phyloP scores from a whole-genome alignment of 2,113 vertebrate genomes.

The Thunnus maccoyii region DNA sequence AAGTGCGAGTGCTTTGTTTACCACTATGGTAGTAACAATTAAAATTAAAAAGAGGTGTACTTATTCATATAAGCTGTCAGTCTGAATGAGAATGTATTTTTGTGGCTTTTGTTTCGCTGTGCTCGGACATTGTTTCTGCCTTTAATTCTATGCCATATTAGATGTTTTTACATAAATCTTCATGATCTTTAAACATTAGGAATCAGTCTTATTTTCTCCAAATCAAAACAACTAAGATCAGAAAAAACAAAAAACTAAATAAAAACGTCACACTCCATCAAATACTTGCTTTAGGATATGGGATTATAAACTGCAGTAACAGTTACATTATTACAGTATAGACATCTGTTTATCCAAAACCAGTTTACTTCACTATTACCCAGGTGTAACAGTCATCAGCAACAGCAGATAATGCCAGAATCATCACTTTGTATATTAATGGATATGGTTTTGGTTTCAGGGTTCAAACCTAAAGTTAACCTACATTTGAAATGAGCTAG shows the following conservation, averaged over 20 bases:
- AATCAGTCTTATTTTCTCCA: background rate
- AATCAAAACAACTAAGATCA: background rate
- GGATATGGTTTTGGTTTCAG: constrained; percentile 6
- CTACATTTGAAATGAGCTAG: background rate
- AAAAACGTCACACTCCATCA: too few species aligned
- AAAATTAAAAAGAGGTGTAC: background rate
- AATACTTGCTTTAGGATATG: too few species aligned
- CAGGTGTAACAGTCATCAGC: too few species aligned
- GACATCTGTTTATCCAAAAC: too few species aligned
- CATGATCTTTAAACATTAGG: too few species aligned
- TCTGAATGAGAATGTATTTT: background rate
- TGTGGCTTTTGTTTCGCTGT: background rate
- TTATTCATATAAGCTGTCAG: background rate
- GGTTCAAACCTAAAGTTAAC: background rate
- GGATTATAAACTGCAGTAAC: too few species aligned
- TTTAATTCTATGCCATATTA: background rate
- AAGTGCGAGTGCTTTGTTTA: background rate
- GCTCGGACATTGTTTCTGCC: background rate
- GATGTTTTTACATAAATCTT: too few species aligned
- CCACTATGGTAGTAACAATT: background rate
- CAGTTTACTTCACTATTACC: too few species aligned
- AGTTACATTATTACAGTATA: too few species aligned
- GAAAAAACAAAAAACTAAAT: too few species aligned
- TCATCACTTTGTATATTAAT: background rate
- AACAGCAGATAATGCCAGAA: background rate